phyloP scores from a whole-genome alignment of 2,113 vertebrate genomes.

The Chinchilla lanigera region DNA sequence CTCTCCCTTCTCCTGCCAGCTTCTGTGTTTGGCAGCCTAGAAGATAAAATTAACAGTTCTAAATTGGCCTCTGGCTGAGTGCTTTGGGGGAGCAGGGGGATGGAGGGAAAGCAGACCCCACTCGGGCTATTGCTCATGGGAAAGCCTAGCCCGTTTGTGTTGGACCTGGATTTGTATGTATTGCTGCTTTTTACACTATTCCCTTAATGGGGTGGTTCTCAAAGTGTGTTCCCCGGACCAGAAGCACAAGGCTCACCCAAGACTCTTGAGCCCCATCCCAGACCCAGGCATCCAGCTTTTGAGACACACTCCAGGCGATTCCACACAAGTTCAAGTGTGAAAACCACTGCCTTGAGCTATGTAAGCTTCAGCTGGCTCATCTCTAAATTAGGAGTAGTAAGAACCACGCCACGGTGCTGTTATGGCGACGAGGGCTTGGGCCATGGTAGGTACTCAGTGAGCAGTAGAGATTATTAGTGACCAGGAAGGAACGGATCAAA shows the following conservation, averaged over 20 bases:
- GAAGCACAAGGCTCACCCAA: neutral
- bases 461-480: neutral
- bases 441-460: neutral
- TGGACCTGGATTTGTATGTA: neutral
- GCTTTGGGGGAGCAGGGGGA: neutral
- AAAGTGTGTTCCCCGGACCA: neutral
- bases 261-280: neutral
- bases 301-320: neutral
- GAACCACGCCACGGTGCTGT: fast-evolving
- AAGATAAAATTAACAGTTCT: conserved; percentile 68
- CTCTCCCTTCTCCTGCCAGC: neutral
- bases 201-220: neutral
- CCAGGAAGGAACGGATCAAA: neutral
- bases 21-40: neutral
- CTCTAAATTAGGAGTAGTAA: neutral
- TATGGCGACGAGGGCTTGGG: neutral
- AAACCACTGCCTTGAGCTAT: neutral
- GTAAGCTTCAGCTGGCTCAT: neutral
- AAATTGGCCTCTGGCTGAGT: neutral
- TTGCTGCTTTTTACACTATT: fast-evolving
- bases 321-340: neutral
- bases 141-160: too few relatives aligned
- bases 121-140: neutral
- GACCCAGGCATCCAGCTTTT: neutral
- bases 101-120: neutral